Base-by-base conservation (phyloP, 2,797 vertebrate genomes). In the Gymnocypris eckloni region DNA sequence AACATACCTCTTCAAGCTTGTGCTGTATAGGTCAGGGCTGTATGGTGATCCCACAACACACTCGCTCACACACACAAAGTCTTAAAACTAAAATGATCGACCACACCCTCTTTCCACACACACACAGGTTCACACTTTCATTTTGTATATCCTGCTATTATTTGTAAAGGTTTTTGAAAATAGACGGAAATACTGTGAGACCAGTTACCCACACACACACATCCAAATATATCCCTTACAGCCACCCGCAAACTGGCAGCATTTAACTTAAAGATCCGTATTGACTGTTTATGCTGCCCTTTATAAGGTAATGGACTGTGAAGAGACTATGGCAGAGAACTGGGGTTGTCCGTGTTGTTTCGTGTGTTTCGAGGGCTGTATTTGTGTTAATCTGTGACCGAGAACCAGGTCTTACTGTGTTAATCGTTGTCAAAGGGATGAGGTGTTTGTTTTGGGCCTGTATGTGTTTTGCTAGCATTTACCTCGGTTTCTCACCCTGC, bases 21-120 rank as follows among this genome's bases (percentile, higher is more conserved):
- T 86, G 85, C 90, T 91, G 87, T 79, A 77, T 87, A 86, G 88
- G 82, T 92, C 88, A 89, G 90, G 81, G 75, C 66, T 86, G 75
- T 84, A 85, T 91, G 89, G 89, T 93, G 91, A 87, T 66, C 20
- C 71, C 56, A 84, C 41, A 22, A 90, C 83, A 88, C 39, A 61
- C 15, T 41, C 43, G 4, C 45, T 48, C 43, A 20, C 6, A 25
- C 69, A 11, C 37, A 45, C 43, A 45, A 82, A 87, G 78, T 73
- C 61, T 83, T 91, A 88, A 56, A 87, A 91, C 91, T 92, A 87
- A 48, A 86, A 43, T 39, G 28, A 81, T 86, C 85, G 33, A 83
- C 88, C 78, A 73, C 84, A 79, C 76, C 83, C 83, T 69, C 69
- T 82, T 81, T 81, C 56, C 82, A 66, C 76, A 69, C 43, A 69